Base-by-base conservation (phyloP, 2,888 invertebrate species). In the Aspidapion aeneum region DNA sequence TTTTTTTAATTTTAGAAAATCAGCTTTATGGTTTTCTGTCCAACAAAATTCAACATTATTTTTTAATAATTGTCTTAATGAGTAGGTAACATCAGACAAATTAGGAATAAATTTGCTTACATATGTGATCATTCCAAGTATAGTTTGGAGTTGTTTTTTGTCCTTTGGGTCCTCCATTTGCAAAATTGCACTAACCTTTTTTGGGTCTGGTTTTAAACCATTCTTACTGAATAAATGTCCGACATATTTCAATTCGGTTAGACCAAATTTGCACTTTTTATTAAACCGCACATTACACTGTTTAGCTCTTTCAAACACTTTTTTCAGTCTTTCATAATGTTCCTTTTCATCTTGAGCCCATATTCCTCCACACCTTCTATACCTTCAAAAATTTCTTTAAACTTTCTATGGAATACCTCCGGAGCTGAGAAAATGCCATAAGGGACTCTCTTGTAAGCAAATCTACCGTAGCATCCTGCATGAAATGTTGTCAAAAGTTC, bases 111-210 rank as follows among this genome's bases (percentile, higher is more conserved):
- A 69, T 63, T 51, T 62, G 18, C 63, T 55, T 57, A 73, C 61
- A 69, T 73, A 73, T 18, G 70, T 74, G 1, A 71, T 66, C 50
- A 74, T 58, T 5, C 75, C 75, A 20, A 74, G 65, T 54, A 76
- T 70, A 59, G 68, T 67, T 57, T 73, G 67, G 1, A 75, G 35
- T 17, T 71, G 72, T 66, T 69, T 68, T 63, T 70, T 70, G 56
- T 35, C 35, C 35, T 35, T 3, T 18, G 74, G 74, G 17, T 9
- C 16, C 20, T 67, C 66, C 66, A 73, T 71, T 2, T 58, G 18
- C 18, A 54, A 3, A 22, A 64, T 57, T 2, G 70, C 71, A 58
- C 68, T 35, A 7, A 72, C 61, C 57, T 70, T 71, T 9, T 65
- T 64, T 9, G 62, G 55, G 61, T 71, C 71, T 22, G 68, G 57